Conservation (phyloP, 2,113 vertebrate genomes). For the Miniopterus natalensis region DNA sequence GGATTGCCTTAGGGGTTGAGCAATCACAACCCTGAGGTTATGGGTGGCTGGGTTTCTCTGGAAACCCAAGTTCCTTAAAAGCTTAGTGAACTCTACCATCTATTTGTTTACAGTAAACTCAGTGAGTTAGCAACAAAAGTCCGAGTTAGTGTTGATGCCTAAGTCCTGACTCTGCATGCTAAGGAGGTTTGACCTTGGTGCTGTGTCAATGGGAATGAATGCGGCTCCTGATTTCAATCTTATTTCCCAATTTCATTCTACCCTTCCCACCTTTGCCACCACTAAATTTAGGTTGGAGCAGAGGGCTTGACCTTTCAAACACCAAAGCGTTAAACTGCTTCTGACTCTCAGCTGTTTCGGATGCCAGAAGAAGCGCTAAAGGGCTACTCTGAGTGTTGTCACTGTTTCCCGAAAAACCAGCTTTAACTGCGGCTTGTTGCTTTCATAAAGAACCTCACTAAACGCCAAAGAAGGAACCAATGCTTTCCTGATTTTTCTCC, state of each 20-base stretch:
- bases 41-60: conserved; percentile 41
- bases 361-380: not conserved
- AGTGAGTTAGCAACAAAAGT: not conserved
- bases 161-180: not conserved
- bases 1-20: conserved; percentile 13
- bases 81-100: not conserved
- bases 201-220: not conserved
- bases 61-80: conserved; percentile 68
- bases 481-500: not conserved
- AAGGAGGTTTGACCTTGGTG: not conserved
- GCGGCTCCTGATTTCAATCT: not conserved
- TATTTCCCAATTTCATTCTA: not conserved
- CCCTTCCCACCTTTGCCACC: not conserved
- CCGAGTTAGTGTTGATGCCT: not conserved
- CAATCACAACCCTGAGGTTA: conserved; percentile 25
- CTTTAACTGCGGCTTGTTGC: not conserved
- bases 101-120: conserved; percentile 51
- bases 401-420: not conserved
- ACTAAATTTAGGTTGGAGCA: not conserved
- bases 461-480: not conserved
- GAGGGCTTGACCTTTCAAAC: not conserved
- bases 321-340: not conserved
- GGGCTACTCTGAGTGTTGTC: not conserved
- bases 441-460: not conserved
- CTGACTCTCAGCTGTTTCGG: not conserved